These are phyloP conservation scores for Dicrostonyx torquatus DNA, from an alignment of 2,797 vertebrate genomes.

Conservation along the genomic window DNA sequence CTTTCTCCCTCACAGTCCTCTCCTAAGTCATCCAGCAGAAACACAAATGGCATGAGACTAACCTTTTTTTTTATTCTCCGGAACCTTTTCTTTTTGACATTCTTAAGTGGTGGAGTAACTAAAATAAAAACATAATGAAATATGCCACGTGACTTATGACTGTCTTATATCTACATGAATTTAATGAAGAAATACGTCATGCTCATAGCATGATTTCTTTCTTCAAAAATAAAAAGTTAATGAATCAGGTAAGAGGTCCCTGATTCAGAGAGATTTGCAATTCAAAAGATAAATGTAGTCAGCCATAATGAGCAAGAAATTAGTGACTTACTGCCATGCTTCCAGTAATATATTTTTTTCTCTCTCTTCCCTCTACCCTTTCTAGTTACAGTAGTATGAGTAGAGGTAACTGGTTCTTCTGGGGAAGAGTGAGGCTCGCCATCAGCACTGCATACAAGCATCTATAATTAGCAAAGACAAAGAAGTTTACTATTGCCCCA, in stretches of 20 bases:
- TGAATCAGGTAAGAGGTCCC: constrained; percentile 17
- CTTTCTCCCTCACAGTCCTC: neutral
- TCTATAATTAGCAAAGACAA: constrained; percentile 86
- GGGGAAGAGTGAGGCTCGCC: constrained; percentile 91
- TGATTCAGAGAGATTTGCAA: constrained; percentile 39
- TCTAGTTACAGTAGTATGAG: constrained; percentile 91
- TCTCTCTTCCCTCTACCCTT: constrained; percentile 92
- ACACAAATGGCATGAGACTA: constrained; percentile 59
- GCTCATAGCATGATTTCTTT: neutral
- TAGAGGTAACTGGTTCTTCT: constrained; percentile 90
- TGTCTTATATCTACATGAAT: constrained; percentile 31
- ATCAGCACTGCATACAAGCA: constrained; percentile 96
- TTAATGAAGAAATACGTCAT: constrained; percentile 64
- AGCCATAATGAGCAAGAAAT: constrained; percentile 16
- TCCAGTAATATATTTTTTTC: constrained; percentile 94
- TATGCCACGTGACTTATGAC: constrained; percentile 15
- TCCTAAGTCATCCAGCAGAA: constrained; percentile 26
- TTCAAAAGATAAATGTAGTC: constrained; percentile 26
- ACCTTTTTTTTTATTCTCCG: constrained; percentile 95
- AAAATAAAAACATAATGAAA: constrained; percentile 79
- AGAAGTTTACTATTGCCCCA: neutral
- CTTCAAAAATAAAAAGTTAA: constrained; percentile 33
- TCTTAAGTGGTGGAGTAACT: constrained; percentile 93
- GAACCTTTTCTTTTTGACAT: constrained; percentile 95
- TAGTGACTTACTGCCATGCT: constrained; percentile 91